Evolutionary conservation across 2,113 vertebrate species (phyloP).

Genomic region (Tachycineta bicolor): DNA sequence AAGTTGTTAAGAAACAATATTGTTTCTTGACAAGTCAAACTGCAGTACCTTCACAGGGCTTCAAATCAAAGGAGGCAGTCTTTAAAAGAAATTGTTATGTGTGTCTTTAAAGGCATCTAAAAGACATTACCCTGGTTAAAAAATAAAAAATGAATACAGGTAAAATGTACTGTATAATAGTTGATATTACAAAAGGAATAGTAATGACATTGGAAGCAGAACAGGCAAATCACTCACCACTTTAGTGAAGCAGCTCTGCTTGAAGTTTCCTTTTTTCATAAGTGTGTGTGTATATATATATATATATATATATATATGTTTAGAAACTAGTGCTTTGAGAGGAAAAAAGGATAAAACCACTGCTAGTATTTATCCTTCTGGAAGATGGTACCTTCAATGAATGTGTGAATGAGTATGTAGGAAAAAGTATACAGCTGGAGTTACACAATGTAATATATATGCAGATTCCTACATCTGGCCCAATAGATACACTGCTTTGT

Average conservation of each 20-base stretch:
- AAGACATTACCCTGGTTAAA: background rate
- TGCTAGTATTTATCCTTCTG: background rate
- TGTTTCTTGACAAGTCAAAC: background rate
- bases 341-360: background rate
- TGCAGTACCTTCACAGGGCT: background rate
- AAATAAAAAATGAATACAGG: background rate
- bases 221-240: background rate
- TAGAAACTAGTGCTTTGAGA: background rate
- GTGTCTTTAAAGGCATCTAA: background rate
- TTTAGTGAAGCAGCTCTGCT: background rate
- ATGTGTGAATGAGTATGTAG: background rate
- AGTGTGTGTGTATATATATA: background rate
- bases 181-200: background rate
- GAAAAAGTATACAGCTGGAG: background rate
- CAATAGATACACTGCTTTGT: background rate
- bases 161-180: background rate
- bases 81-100: background rate
- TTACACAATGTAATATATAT: rapidly evolving
- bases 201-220: background rate
- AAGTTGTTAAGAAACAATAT: background rate
- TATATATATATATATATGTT: background rate
- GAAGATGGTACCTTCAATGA: background rate
- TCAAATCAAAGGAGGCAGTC: background rate
- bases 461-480: background rate
- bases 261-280: background rate